Evolutionary conservation across 2,797 vertebrate species (phyloP).

Genomic region (Enoplosus armatus): DNA sequence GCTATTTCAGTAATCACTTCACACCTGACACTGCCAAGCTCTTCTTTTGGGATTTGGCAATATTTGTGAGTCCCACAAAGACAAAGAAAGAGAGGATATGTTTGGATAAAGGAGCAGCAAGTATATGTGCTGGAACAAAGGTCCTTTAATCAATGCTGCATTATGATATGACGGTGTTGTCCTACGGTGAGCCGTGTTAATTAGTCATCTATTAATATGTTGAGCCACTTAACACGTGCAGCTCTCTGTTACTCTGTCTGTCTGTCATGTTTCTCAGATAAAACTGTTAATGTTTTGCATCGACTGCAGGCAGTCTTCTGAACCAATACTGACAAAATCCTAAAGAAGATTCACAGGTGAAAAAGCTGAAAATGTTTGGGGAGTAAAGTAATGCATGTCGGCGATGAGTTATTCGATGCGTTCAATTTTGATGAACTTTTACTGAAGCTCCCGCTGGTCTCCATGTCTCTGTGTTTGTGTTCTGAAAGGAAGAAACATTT

Average conservation of each 20-base stretch:
- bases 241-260: background rate
- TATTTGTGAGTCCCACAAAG: background rate
- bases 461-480: background rate
- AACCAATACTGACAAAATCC: background rate
- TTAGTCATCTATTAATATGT: constrained; percentile 7
- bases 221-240: background rate
- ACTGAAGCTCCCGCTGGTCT: background rate
- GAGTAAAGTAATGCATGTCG: background rate
- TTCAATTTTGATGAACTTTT: background rate
- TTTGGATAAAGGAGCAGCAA: background rate
- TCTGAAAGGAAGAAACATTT: background rate
- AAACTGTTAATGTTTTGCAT: constrained; percentile 4
- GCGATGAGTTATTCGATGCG: background rate
- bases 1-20: background rate
- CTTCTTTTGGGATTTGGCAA: background rate
- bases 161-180: background rate
- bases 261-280: background rate
- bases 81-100: background rate
- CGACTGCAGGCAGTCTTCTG: background rate
- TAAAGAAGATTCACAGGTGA: background rate
- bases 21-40: background rate
- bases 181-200: background rate
- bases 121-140: background rate
- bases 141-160: background rate
- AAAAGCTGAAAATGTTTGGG: background rate